Percentiles rank a stretch among this genome's conserved stretches.
Conservation (phyloP, 2,888 invertebrate genomes). For the Agrochola macilenta region DNA sequence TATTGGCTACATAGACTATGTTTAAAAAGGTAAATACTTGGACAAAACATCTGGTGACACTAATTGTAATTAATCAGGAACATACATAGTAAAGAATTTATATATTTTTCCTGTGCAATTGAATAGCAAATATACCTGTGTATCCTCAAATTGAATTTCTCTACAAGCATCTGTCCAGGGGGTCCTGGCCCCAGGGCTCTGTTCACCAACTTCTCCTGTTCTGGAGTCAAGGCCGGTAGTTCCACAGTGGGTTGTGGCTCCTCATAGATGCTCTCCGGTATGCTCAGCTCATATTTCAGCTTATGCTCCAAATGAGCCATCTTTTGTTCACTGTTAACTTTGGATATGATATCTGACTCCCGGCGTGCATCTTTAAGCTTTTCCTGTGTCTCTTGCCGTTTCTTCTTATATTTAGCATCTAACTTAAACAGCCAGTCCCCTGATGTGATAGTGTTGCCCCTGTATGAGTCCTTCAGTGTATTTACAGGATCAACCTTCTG, state of each 20-base stretch:
- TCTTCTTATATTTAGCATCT: conserved; percentile 86
- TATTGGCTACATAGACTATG: not conserved
- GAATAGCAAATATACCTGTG: conserved; percentile 76
- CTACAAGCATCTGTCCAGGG: conserved; percentile 92
- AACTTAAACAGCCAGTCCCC: conserved; percentile 89
- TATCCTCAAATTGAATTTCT: conserved; percentile 88
- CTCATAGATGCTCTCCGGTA: conserved; percentile 87
- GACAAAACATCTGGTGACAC: not conserved
- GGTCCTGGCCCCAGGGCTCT: conserved; percentile 91
- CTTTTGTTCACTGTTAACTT: conserved; percentile 86
- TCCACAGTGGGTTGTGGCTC: conserved; percentile 84
- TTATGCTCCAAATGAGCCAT: conserved; percentile 84
- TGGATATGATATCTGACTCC: conserved; percentile 87
- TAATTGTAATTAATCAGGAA: not conserved
- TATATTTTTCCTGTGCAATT: conserved; percentile 1
- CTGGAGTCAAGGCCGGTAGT: conserved; percentile 92
- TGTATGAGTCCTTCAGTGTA: conserved; percentile 90
- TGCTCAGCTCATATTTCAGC: conserved; percentile 86
- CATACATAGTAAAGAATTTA: not conserved
- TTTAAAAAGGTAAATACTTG: not conserved
- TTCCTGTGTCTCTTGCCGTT: conserved; percentile 81
- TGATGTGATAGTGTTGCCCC: conserved; percentile 86
- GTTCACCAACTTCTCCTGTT: conserved; percentile 91
- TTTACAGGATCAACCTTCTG: conserved; percentile 87
- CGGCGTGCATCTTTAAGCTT: conserved; percentile 85